Conservation (phyloP, 2,888 invertebrate genomes). For the Subacronicta megacephala region DNA sequence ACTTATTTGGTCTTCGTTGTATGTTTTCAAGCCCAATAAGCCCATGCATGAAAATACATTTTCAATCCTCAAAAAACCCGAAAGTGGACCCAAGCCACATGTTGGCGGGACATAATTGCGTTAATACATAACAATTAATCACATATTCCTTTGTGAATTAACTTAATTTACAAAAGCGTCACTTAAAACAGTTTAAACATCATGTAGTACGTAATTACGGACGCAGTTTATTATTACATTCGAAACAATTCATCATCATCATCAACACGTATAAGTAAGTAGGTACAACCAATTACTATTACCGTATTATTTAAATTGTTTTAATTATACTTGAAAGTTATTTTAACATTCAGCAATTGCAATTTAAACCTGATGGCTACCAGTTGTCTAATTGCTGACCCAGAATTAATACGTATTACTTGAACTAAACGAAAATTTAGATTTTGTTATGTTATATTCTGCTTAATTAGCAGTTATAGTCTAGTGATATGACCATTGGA, state of each 20-base stretch:
- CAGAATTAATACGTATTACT: too few species aligned
- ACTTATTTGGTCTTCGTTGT: too few species aligned
- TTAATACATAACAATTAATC: constrained; percentile 17
- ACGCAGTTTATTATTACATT: neutral
- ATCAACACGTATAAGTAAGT: too few species aligned
- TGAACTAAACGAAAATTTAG: too few species aligned
- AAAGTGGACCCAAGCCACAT: neutral
- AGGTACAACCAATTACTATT: too few species aligned
- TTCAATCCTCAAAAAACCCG: constrained; percentile 17
- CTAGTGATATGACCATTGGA: too few species aligned
- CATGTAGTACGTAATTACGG: neutral
- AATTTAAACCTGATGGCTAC: neutral
- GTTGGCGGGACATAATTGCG: constrained; percentile 10
- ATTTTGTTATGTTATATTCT: too few species aligned
- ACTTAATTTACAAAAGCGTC: constrained; percentile 1
- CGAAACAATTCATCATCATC: too few species aligned
- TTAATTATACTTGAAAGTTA: neutral
- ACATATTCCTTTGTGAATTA: constrained; percentile 19
- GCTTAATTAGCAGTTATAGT: too few species aligned
- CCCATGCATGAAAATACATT: constrained; percentile 24
- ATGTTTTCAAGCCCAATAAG: too few species aligned
- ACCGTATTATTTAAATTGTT: neutral
- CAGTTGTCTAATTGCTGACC: neutral
- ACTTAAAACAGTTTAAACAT: neutral
- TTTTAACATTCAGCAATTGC: neutral